Evolutionary conservation across 1,140 invertebrate species (phyloP), one percentile per base, ranked within the genome.

Genomic region (Pachypsylla venusta): DNA sequence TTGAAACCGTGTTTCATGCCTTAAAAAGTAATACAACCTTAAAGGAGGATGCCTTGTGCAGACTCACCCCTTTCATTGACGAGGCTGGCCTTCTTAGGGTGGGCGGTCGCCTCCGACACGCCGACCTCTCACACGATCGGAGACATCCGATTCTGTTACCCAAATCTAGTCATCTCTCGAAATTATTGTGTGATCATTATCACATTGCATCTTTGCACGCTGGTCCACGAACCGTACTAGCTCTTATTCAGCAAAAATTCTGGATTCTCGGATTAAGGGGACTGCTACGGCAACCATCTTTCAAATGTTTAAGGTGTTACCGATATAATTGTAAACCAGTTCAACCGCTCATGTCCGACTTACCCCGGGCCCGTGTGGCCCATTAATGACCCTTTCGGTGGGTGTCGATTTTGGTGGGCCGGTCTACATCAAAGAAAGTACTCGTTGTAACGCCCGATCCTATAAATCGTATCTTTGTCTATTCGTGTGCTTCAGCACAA

Each of bases 381-480:
- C 39, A 62, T 19, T 25, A n/a, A 1, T 35, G 28, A 14, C 28
- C 62, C 19, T 67, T 68, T 55, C 1, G 42, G 2, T 35, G 24
- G 64, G 65, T 12, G 56, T 66, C 2, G 67, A 68, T 54, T 68
- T 62, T 58, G 65, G 62, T 12, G 67, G 67, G 13, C 66, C 63
- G 2, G 65, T 58, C 28, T 19, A 61, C 48, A 25, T 60, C 22
- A 56, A 40, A 58, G 13, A 66, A 62, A 57, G n/a, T 16, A 40
- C 35, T 28, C 25, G 35, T 19, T 25, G 67, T 59, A 55, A 40
- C 61, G 28, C 42, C 13, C 28, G 26, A 42, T 26, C 28, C 13
- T 5, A 48, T 1, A 73, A 72, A 57, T 63, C 59, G 1, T 71
- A 71, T 53, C 19, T 70, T 16, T 59, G 59, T 28, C 3, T 71